These are phyloP conservation scores for Chaetophractus vellerosus DNA, from an alignment of 2,797 vertebrate species.

Conservation along the genomic window DNA sequence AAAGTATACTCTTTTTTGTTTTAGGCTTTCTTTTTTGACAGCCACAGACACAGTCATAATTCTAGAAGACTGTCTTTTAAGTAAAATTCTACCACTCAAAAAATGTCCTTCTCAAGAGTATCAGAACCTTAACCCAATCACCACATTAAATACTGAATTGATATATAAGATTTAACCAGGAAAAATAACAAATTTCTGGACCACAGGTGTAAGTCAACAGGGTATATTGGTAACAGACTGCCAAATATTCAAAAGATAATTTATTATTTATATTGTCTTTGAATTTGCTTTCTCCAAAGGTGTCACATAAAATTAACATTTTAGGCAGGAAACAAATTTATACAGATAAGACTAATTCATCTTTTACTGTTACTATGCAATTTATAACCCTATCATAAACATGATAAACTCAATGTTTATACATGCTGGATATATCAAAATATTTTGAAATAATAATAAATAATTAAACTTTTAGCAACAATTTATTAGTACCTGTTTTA, in stretches of 20 bases:
- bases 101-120: slow-evolving; percentile 32
- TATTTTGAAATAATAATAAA: slow-evolving; percentile 51
- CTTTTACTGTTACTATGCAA: slow-evolving; percentile 43
- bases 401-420: not conserved
- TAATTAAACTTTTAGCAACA: not conserved
- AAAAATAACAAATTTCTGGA: slow-evolving; percentile 93
- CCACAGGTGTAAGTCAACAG: slow-evolving; percentile 90
- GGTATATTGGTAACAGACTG: slow-evolving; percentile 91
- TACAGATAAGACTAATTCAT: slow-evolving; percentile 31
- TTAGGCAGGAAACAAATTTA: slow-evolving; percentile 56
- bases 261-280: slow-evolving; percentile 19
- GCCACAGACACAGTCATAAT: not conserved
- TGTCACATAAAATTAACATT: slow-evolving; percentile 61
- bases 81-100: slow-evolving; percentile 23
- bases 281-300: slow-evolving; percentile 55
- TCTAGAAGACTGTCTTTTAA: slow-evolving; percentile 59
- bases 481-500: slow-evolving; percentile 27
- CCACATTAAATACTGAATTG: slow-evolving; percentile 91
- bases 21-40: slow-evolving; percentile 54
- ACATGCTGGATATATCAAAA: slow-evolving; percentile 33
- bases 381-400: slow-evolving; percentile 44
- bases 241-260: slow-evolving; percentile 81
- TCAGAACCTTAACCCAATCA: slow-evolving; percentile 82
- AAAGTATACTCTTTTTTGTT: slow-evolving; percentile 58
- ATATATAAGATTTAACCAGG: slow-evolving; percentile 91